Conservation (phyloP, 1,140 invertebrate species). For the Melanaphis sacchari region DNA sequence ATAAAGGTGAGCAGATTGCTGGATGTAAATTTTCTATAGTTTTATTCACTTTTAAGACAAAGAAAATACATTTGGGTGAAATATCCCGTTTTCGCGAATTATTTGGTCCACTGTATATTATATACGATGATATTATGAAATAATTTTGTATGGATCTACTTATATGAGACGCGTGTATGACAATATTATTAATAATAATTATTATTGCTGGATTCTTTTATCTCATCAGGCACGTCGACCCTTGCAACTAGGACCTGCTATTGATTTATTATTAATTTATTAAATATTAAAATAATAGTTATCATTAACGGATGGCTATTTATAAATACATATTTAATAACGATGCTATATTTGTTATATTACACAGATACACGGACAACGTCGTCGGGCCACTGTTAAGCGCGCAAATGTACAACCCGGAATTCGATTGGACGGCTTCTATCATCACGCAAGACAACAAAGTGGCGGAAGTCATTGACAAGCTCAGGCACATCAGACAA, state of each 20-base stretch:
- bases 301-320: neutral
- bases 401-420: constrained; percentile 74
- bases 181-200: neutral
- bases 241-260: neutral
- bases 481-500: constrained; percentile 72
- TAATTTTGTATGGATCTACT: neutral
- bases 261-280: neutral
- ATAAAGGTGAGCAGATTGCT: no score
- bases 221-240: neutral
- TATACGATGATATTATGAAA: neutral
- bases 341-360: neutral
- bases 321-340: neutral
- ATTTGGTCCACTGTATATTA: neutral
- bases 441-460: constrained; percentile 65
- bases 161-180: neutral
- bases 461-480: constrained; percentile 70
- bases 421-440: constrained; percentile 67
- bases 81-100: neutral
- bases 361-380: constrained; percentile 70
- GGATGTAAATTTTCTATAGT: no score
- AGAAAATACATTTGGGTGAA: no score
- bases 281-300: neutral
- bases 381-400: constrained; percentile 69
- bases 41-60: neutral
- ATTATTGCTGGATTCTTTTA: neutral